Conservation (phyloP, 2,888 invertebrate species). For the Mongoloraphidia duomilia region DNA sequence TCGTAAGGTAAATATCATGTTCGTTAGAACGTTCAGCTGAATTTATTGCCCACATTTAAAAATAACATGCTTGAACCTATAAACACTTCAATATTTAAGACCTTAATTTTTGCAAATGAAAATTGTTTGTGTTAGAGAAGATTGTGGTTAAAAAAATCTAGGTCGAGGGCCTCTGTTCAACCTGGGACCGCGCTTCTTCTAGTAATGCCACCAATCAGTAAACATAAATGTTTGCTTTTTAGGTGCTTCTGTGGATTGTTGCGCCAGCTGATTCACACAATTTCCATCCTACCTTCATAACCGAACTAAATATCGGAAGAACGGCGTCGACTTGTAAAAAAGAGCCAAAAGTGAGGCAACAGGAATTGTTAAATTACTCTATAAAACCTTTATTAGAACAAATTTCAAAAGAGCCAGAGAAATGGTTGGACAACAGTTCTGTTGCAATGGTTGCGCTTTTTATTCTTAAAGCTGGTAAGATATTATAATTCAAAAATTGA, state of each 20-base stretch:
- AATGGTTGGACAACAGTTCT: slow-evolving; percentile 54
- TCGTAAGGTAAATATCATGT: slow-evolving; percentile 46
- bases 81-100: not conserved
- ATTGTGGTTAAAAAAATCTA: too few relatives aligned
- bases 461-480: slow-evolving; percentile 47
- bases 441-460: slow-evolving; percentile 54
- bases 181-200: too few relatives aligned
- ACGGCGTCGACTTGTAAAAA: slow-evolving; percentile 60
- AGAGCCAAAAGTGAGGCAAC: slow-evolving; percentile 44
- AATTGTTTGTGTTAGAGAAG: too few relatives aligned
- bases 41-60: not conserved
- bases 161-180: too few relatives aligned
- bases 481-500: too few relatives aligned
- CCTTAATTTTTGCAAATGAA: too few relatives aligned
- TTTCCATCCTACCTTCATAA: slow-evolving; percentile 70
- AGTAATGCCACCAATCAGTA: too few relatives aligned
- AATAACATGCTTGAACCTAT: not conserved
- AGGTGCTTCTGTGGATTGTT: slow-evolving; percentile 69
- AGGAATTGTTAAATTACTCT: slow-evolving; percentile 56
- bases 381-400: slow-evolving; percentile 40
- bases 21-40: not conserved
- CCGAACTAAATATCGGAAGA: slow-evolving; percentile 60
- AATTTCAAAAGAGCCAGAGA: slow-evolving; percentile 40
- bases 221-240: slow-evolving; percentile 13
- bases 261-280: slow-evolving; percentile 64